phyloP scores from a whole-genome alignment of 2,113 vertebrate species.

The Penelope pileata region DNA sequence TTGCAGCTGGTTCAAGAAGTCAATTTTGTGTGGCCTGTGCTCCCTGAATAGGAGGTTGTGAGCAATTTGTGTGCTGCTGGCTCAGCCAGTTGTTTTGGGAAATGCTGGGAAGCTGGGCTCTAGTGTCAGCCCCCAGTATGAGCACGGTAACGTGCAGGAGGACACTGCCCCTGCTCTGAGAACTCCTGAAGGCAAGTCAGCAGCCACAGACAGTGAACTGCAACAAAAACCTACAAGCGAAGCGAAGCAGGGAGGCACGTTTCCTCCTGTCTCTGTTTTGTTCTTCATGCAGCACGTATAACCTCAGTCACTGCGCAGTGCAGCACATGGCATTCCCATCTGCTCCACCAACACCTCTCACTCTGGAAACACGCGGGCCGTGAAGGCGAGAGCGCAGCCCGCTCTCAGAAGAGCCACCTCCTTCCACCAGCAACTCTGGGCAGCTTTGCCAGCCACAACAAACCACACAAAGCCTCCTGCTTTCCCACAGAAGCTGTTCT shows the following conservation, averaged over 20 bases:
- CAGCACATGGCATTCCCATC: background rate
- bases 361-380: background rate
- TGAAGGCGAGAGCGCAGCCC: fast-evolving
- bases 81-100: background rate
- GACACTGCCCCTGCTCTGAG: fast-evolving
- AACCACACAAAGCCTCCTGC: background rate
- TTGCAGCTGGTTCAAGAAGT: background rate
- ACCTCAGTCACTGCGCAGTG: background rate
- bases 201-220: background rate
- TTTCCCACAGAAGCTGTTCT: background rate
- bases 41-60: background rate
- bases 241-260: background rate
- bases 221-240: background rate
- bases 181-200: background rate
- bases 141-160: background rate
- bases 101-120: background rate
- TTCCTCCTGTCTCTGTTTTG: background rate
- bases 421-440: background rate
- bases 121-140: background rate
- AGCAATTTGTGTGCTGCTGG: background rate
- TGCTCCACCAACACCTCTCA: background rate
- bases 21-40: background rate
- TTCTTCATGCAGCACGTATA: background rate
- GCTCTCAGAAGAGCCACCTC: background rate
- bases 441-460: slow-evolving; percentile 14